Conservation (phyloP, 2,113 vertebrate genomes). For the Parus major region DNA sequence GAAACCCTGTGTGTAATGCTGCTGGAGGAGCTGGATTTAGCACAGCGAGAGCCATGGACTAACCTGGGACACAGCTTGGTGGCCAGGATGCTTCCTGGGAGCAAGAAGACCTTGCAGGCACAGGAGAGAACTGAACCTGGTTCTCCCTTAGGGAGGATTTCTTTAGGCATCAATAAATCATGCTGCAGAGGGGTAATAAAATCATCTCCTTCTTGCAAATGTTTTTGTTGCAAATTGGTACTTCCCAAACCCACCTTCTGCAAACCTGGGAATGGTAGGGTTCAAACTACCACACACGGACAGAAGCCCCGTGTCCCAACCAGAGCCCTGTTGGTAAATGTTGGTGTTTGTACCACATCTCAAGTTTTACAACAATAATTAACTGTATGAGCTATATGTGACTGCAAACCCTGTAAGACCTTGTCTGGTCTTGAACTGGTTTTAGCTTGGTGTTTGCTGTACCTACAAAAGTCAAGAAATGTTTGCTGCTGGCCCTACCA, state of each 20-base stretch:
- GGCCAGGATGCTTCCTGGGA: fast-evolving
- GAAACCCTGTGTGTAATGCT: fast-evolving
- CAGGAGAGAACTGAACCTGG: neutral
- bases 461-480: neutral
- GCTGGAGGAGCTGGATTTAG: neutral
- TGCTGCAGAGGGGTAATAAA: neutral
- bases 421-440: neutral
- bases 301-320: neutral
- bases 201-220: neutral
- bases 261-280: neutral
- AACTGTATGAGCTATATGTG: neutral
- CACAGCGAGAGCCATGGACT: fast-evolving
- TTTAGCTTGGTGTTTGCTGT: neutral
- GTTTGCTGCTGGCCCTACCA: neutral
- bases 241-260: neutral
- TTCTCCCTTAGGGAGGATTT: neutral
- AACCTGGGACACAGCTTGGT: neutral
- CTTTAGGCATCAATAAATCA: neutral
- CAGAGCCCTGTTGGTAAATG: neutral
- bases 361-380: neutral
- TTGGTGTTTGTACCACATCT: neutral
- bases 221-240: neutral
- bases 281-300: fast-evolving
- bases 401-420: neutral
- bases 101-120: neutral